Base-by-base conservation (phyloP, 2,113 vertebrate species). In the Ptychochromis oligacanthus region DNA sequence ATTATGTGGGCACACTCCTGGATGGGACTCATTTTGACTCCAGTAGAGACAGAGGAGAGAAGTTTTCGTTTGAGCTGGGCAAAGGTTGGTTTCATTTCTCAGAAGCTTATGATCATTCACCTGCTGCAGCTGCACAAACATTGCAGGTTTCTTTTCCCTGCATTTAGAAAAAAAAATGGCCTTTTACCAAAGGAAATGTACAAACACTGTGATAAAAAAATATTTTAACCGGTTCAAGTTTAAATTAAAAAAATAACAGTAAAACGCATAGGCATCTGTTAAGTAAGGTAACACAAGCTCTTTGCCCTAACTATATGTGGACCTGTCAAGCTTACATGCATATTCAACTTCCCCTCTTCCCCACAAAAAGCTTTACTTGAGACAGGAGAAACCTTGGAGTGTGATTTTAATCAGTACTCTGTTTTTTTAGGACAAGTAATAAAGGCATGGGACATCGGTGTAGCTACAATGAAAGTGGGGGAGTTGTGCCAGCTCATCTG, bases 1-100 rank as follows among this genome's bases (percentile, higher is more conserved):
- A 99, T 93, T 99, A 99, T 89, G 97, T 97, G 2, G 98, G 98
- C 11, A 98, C 97, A 79, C 96, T 99, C 75, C 85, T 97, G 10
- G 97, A 99, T 83, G 98, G 98, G 70, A 97, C 97, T 64, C 96
- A 96, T 86, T 99, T 99, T 85, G 98, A 99, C 89, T 99, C 98
- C 31, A 99, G 98, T 88, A 94, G 97, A 88, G 97, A 98, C 93
- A 90, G 96, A 83, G 97, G 87, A 88, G 97, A 99, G 46, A 97
- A 95, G 81, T 99, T 99, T 90, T 97, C 97, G 13, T 99, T 99
- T 87, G 97, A 98, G 89, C 81, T 99, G 87, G 98, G 98, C 57
- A 99, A 99, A 98, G 98, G 98, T 99, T 94, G 24, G 94, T 93
- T 38, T 79, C 43, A 46, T 67, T 22, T 88, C 26, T 22, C 5